Evolutionary conservation across 2,888 invertebrate genomes (phyloP), one percentile per base, ranked within the genome.

Genomic region (Abscondita cerata): DNA sequence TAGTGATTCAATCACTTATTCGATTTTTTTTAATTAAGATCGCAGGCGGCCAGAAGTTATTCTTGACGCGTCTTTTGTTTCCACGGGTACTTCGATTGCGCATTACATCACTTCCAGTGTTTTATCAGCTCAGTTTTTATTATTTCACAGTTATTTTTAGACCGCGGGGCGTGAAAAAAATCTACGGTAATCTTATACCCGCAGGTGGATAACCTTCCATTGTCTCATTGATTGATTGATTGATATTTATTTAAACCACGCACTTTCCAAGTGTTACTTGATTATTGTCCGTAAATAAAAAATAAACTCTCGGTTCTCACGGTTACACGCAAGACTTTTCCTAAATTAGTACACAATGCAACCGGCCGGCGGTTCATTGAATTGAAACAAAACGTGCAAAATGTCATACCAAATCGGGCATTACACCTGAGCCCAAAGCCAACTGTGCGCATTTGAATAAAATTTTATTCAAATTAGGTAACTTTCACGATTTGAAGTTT

Each of bases 261-360:
- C 51, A 36, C 51, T 31, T 34, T 51, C n/a, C 2, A 48, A 48
- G 25, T 31, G 11, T 48, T 48, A 13, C 19, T 12, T n/a, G 25
- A 11, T 13, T 48, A 48, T 48, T 48, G 47, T 48, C 11, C 44
- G n/a, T 19, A 18, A 11, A 19, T 44, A 18, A 44, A 11, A 44
- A 41, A 8, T 16, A 44, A 44, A 44, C 44, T 16, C 44, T 33
- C n/a, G n/a, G 33, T 60, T 60, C 60, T 51, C 60, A 60, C 54
- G 60, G 51, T 41, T 52, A 6, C 4, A 50, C 12, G 50, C 25
- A 44, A 15, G 54, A 53, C 36, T 51, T 60, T 52, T 54, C 60
- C 51, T n/a, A 54, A 60, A 60, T 60, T 60, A 51, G 60, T 34
- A 33, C 15, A 13, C 51, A 54, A 54, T 60, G 38, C 33, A 54